A percentile compares a stretch with the other conserved stretches of the same genome.
Conservation (phyloP, 2,888 invertebrate genomes). For the Drosophila antonietae region DNA sequence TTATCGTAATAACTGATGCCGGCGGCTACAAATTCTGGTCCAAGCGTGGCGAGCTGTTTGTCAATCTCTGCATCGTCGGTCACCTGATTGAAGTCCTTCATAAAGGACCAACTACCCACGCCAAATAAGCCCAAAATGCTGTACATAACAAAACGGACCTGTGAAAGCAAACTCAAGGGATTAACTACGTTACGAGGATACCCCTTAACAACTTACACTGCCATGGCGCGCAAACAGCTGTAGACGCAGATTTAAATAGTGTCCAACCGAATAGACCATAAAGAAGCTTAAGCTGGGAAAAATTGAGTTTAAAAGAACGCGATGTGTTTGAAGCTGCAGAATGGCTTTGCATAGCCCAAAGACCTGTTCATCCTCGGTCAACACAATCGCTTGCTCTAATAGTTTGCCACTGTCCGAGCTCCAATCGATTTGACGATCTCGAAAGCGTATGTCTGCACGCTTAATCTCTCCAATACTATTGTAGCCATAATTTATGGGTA, state of each 20-base stretch:
- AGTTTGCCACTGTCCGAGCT: conserved; percentile 87
- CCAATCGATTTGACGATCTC: conserved; percentile 88
- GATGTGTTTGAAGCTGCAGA: conserved; percentile 87
- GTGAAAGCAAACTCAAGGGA: neutral
- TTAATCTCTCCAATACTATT: conserved; percentile 86
- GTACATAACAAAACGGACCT: conserved; percentile 86
- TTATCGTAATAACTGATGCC: conserved; percentile 92
- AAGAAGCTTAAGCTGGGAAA: conserved; percentile 86
- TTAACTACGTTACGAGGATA: no score
- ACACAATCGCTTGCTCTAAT: conserved; percentile 88
- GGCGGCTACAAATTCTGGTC: conserved; percentile 88
- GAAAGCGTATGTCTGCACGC: conserved; percentile 87
- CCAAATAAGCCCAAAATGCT: conserved; percentile 86
- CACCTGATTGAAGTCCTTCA: conserved; percentile 88
- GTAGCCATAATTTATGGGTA: conserved; percentile 90
- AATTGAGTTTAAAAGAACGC: conserved; percentile 86
- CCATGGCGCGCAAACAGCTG: conserved; percentile 86
- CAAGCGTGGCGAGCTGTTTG: conserved; percentile 86
- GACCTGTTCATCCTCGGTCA: conserved; percentile 92
- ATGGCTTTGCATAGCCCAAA: conserved; percentile 93
- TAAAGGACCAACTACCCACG: conserved; percentile 87
- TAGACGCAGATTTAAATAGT: conserved; percentile 85
- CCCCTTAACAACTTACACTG: conserved; percentile 70
- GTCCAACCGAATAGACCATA: conserved; percentile 86
- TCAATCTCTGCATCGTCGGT: conserved; percentile 88